Evolutionary conservation across 2,888 invertebrate genomes (phyloP), one percentile per base, ranked within the genome.

Genomic region (Morpho deidamia): DNA sequence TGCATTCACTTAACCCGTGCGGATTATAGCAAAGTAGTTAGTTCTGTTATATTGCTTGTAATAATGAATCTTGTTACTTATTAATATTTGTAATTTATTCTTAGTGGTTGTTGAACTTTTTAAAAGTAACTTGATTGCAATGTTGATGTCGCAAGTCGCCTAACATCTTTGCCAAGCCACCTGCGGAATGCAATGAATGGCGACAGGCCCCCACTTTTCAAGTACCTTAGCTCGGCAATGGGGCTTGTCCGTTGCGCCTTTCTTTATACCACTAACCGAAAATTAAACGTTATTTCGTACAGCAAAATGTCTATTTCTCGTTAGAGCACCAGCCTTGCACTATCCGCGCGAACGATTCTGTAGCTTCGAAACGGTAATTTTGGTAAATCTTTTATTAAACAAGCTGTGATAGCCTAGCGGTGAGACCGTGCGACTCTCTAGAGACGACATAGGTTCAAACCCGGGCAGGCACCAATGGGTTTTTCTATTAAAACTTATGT

Each of bases 101-200:
- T 3, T 23, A 23, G 23, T 23, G 23, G 23, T 23, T 23, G 23
- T 39, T 39, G 39, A 39, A 39, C n/a, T 14, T 14, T 40, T 49
- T 34, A 14, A 35, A 42, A 49, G 12, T 23, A 23, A 46, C 8
- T 23, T 5, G 23, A 23, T 53, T 56, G 55, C 47, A 43, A 47
- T 43, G 35, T 44, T 14, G 35, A 34, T 59, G 51, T 55, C 44
- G 55, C 43, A 58, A 52, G 49, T 49, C 11, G 58, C 49, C 49
- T 52, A 47, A 46, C 45, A 58, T 58, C 62, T 62, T 56, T 62
- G 58, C 61, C 59, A 60, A 59, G 46, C 58, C 57, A 62, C 60
- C 62, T 59, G 59, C 59, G 57, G 60, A 58, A 61, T 62, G 59
- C 51, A 44, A 53, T 56, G 56, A 59, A 59, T 56, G 55, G 52